Conservation (phyloP, 2,797 vertebrate genomes). For the Cirrhinus mrigala region DNA sequence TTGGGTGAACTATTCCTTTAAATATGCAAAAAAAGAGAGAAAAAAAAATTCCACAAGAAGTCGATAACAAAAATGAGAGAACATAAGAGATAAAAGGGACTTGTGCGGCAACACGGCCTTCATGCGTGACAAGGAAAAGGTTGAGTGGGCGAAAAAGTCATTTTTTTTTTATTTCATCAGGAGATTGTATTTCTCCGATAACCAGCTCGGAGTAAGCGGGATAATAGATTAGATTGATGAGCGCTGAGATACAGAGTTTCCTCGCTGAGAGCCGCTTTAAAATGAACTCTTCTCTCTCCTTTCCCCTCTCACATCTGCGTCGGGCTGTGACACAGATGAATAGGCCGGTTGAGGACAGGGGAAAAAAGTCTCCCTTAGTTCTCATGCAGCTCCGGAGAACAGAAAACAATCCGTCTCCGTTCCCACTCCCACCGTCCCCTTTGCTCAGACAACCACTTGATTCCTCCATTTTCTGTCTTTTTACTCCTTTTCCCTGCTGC, state of each 20-base stretch:
- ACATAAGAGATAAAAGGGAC: constrained; percentile 17
- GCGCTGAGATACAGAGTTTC: constrained; percentile 64
- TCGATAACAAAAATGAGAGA: constrained; percentile 33
- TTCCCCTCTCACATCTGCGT: constrained; percentile 73
- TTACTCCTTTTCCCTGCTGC: constrained; percentile 31
- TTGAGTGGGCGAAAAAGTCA: constrained; percentile 32
- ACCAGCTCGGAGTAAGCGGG: constrained; percentile 56
- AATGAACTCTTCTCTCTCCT: constrained; percentile 72
- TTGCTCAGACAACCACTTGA: constrained; percentile 48
- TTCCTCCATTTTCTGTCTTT: constrained; percentile 48
- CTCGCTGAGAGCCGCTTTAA: constrained; percentile 62
- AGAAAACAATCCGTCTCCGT: constrained; percentile 73
- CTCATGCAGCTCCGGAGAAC: constrained; percentile 65
- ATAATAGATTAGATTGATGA: constrained; percentile 69
- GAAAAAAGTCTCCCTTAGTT: constrained; percentile 75
- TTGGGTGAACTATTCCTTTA: background rate
- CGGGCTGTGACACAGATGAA: constrained; percentile 79
- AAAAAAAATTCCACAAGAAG: background rate
- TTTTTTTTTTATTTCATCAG: constrained; percentile 47
- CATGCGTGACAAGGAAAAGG: constrained; percentile 36
- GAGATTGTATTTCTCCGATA: constrained; percentile 58
- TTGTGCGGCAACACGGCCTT: background rate
- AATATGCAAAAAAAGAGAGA: background rate
- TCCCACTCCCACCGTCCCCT: constrained; percentile 49
- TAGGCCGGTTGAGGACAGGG: constrained; percentile 76